Conservation (phyloP, 2,113 vertebrate genomes). For the Emydura subglobosa region DNA sequence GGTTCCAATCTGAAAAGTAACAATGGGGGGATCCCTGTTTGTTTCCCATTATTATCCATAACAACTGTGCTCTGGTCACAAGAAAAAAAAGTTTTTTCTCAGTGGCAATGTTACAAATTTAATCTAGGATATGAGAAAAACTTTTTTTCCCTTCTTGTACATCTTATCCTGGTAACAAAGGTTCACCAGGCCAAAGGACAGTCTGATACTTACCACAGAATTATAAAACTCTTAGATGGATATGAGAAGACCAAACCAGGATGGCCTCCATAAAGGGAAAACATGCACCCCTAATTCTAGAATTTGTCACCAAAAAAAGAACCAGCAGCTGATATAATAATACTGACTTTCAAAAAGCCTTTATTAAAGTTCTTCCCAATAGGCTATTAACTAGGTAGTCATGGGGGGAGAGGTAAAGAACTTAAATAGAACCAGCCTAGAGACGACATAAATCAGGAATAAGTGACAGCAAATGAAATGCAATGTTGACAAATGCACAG, state of each 20-base stretch:
- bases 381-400: background rate
- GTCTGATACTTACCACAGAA: background rate
- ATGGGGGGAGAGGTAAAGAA: background rate
- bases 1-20: too few relatives aligned
- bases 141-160: too few relatives aligned
- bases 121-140: background rate
- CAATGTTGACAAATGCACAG: background rate
- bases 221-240: background rate
- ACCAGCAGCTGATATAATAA: background rate
- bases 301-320: background rate
- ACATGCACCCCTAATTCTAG: background rate
- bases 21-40: too few relatives aligned
- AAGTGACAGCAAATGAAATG: background rate
- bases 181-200: background rate
- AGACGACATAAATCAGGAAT: background rate
- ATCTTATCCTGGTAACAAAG: background rate
- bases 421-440: background rate
- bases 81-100: background rate
- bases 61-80: background rate
- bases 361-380: background rate
- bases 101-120: background rate
- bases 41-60: too few relatives aligned
- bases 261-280: background rate
- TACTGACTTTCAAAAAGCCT: background rate
- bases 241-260: background rate